Evolutionary conservation across 2,113 vertebrate species (phyloP).

Genomic region (Heptranchias perlo): DNA sequence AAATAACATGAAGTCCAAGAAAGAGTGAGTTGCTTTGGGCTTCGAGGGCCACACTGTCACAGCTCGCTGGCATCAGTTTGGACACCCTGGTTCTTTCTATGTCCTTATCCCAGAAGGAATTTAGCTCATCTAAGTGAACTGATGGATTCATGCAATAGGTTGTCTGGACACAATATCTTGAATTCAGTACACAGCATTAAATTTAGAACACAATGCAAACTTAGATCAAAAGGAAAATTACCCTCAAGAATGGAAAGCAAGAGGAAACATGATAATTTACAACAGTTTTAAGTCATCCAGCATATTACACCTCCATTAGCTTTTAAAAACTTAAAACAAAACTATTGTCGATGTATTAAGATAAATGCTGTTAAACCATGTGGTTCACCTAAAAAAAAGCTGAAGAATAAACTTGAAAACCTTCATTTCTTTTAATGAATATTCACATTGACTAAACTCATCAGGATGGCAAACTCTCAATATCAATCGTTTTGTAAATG

Average conservation of each 20-base stretch:
- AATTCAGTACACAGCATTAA: not conserved
- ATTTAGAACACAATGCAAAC: not conserved
- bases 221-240: not conserved
- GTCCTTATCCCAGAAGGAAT: not conserved
- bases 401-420: not conserved
- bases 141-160: not conserved
- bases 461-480: not conserved
- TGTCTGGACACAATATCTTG: not conserved
- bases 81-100: not conserved
- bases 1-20: not conserved
- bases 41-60: not conserved
- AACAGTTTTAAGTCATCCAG: not conserved
- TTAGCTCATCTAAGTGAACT: not conserved
- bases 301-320: not conserved
- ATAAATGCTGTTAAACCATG: not conserved
- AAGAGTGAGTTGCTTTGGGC: not conserved
- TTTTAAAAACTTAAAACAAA: not conserved
- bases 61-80: not conserved
- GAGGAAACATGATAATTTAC: not conserved
- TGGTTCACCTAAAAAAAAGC: not conserved
- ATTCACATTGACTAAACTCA: not conserved
- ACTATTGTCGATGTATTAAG: not conserved
- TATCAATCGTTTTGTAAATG: not conserved
- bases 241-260: not conserved
- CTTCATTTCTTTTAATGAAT: not conserved